Conservation (phyloP, 2,888 invertebrate species). For the Corythucha ciliata region DNA sequence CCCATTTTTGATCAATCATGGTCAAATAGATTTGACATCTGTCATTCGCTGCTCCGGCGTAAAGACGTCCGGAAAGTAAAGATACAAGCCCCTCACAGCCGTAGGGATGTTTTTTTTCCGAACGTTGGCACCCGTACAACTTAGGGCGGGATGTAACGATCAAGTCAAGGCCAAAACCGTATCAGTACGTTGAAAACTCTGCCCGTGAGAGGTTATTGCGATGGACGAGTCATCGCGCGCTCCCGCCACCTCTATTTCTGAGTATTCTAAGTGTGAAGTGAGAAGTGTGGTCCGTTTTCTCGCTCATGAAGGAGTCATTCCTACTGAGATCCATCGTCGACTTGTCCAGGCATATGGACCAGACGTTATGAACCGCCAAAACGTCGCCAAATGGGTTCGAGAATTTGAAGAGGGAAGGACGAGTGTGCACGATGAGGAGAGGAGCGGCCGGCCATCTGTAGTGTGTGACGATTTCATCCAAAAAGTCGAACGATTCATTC, state of each 20-base stretch:
- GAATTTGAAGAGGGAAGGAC: slow-evolving; percentile 10
- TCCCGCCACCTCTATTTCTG: slow-evolving; percentile 11
- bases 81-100: not conserved
- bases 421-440: slow-evolving; percentile 17
- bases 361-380: slow-evolving; percentile 13
- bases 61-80: slow-evolving; percentile 1
- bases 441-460: not conserved
- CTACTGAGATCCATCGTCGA: slow-evolving; percentile 17
- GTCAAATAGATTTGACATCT: no score
- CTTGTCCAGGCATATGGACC: slow-evolving; percentile 17
- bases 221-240: slow-evolving; percentile 14
- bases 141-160: slow-evolving; percentile 1
- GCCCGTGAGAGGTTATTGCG: no score
- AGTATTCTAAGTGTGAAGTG: slow-evolving; percentile 12
- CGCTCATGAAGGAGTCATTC: slow-evolving; percentile 9
- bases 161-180: not conserved
- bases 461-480: not conserved
- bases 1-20: no score
- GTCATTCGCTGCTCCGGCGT: no score
- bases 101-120: not conserved
- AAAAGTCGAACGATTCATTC: slow-evolving; percentile 3
- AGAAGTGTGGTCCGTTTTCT: slow-evolving; percentile 4
- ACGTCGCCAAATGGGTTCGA: slow-evolving; percentile 9
- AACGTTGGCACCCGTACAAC: slow-evolving; percentile 1
- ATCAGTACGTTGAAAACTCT: slow-evolving; percentile 2